Evolutionary conservation across 2,113 vertebrate genomes (phyloP).

Genomic region (Pampusana beccarii): DNA sequence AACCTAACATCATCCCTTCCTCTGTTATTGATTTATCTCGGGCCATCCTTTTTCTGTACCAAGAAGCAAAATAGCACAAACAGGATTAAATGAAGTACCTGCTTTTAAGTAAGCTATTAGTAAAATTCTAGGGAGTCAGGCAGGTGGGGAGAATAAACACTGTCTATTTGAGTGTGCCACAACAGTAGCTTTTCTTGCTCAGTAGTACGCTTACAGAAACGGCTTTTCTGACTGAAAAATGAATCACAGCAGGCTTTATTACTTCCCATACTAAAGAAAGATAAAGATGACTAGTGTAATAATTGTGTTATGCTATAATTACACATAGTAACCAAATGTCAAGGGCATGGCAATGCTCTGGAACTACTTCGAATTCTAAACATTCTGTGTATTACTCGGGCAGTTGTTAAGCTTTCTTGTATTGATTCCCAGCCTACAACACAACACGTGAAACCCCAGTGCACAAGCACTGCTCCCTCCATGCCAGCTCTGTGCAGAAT

Average conservation of each 20-base stretch:
- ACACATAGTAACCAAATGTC: not conserved
- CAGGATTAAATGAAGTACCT: not conserved
- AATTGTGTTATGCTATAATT: not conserved
- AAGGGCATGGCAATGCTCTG: not conserved
- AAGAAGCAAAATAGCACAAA: not conserved
- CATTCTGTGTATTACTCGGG: not conserved
- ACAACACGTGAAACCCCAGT: not conserved
- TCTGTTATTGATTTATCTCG: not conserved
- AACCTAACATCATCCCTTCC: not conserved
- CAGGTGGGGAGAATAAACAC: not conserved
- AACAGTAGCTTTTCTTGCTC: not conserved
- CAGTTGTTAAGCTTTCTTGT: not conserved
- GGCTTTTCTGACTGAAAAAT: not conserved
- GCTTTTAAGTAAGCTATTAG: not conserved
- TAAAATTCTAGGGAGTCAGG: not conserved
- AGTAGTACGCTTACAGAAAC: not conserved
- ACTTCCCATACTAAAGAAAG: not conserved
- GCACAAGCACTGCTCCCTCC: not conserved
- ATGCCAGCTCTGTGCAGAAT: not conserved
- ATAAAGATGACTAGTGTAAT: not conserved
- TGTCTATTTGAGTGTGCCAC: not conserved
- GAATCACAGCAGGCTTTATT: not conserved
- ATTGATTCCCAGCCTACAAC: not conserved
- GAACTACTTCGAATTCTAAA: not conserved
- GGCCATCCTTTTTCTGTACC: not conserved